Evolutionary conservation across 1,140 invertebrate genomes (phyloP).

Genomic region (Eumeta japonica): DNA sequence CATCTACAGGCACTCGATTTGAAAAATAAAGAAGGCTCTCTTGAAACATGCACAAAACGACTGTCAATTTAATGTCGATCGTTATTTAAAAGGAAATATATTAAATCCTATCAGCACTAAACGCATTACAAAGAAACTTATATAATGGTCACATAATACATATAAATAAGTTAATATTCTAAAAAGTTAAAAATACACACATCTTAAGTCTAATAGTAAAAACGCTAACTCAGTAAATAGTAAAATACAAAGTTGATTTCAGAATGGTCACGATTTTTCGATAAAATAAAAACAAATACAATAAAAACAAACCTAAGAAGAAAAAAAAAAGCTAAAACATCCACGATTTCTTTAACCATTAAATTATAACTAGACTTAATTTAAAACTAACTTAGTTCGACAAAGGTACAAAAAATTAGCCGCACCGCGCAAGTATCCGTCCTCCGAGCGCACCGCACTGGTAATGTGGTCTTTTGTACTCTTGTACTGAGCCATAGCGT

Average conservation of each 20-base stretch:
- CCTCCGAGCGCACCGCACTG: conserved; percentile 13
- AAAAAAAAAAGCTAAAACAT: neutral
- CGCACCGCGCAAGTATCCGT: no score
- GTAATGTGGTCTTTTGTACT: conserved; percentile 46
- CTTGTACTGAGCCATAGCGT: conserved; percentile 44
- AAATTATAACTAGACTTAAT: conserved; percentile 27
- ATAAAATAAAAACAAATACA: conserved; percentile 14
- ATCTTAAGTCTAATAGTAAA: conserved; percentile 52
- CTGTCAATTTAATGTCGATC: conserved; percentile 44
- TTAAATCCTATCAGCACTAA: conserved; percentile 44
- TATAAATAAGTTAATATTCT: conserved; percentile 59
- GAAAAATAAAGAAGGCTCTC: conserved; percentile 41
- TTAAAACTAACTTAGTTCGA: conserved; percentile 46
- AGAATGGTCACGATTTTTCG: conserved; percentile 20
- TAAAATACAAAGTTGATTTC: no score
- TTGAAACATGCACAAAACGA: conserved; percentile 45
- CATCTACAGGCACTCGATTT: conserved; percentile 48
- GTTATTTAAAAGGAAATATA: conserved; percentile 56
- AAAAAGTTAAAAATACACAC: conserved; percentile 58
- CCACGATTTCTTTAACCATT: neutral
- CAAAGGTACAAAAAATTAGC: conserved; percentile 54
- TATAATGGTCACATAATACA: conserved; percentile 55
- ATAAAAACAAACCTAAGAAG: conserved; percentile 19
- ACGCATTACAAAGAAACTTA: conserved; percentile 55
- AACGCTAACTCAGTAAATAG: conserved; percentile 49